Percentiles rank a stretch among this genome's conserved stretches.
Evolutionary conservation across 1,140 invertebrate species (phyloP).

Genomic region (Campoletis sonorensis): DNA sequence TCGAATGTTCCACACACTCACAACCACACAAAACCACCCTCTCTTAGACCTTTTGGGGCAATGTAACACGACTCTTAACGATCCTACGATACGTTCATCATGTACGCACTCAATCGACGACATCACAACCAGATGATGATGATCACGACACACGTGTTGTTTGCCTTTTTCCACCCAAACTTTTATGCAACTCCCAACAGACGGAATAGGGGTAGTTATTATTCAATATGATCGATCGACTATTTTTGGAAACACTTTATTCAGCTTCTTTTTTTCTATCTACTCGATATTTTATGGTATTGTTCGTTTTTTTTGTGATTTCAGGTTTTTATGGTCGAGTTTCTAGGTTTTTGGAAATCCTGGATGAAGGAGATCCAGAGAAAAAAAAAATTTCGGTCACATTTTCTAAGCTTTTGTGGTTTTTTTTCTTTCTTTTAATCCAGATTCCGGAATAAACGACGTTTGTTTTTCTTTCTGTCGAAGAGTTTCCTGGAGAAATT

Average conservation of each 20-base stretch:
- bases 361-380: too few relatives aligned
- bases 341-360: too few relatives aligned
- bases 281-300: too few relatives aligned
- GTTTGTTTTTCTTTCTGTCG: too few relatives aligned
- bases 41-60: constrained; percentile 4
- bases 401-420: too few relatives aligned
- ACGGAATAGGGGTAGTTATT: constrained; percentile 31
- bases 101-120: constrained; percentile 34
- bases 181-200: constrained; percentile 12
- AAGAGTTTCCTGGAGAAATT: too few relatives aligned
- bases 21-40: constrained; percentile 2
- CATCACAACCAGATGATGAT: background rate
- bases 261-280: background rate
- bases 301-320: too few relatives aligned
- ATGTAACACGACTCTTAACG: constrained; percentile 34
- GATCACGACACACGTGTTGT: constrained; percentile 36
- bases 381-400: too few relatives aligned
- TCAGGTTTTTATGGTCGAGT: too few relatives aligned
- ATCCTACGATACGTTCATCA: constrained; percentile 31
- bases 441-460: too few relatives aligned
- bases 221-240: constrained; percentile 36
- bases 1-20: background rate
- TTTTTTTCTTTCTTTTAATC: too few relatives aligned
- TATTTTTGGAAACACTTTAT: background rate
- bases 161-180: constrained; percentile 1